Conservation (phyloP, 2,888 invertebrate species). For the Tanytarsus gracilentus region DNA sequence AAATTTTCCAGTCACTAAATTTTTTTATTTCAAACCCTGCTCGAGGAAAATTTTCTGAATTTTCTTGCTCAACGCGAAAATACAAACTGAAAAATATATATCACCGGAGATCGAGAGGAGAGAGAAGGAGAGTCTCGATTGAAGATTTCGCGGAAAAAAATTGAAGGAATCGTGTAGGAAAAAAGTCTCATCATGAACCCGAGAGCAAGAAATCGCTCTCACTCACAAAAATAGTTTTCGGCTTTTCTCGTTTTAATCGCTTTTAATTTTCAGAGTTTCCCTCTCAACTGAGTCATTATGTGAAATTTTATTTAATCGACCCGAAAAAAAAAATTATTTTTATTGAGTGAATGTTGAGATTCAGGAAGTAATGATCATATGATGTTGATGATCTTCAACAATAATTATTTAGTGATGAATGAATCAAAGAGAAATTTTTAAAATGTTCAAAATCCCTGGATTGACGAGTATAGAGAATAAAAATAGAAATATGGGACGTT, state of each 20-base stretch:
- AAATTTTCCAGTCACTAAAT: background rate
- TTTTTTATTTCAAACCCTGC: background rate
- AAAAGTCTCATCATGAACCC: constrained; percentile 13
- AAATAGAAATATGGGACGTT: constrained; percentile 10
- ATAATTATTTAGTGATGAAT: background rate
- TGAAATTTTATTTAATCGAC: too few relatives aligned
- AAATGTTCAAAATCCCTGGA: background rate
- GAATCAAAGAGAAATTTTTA: background rate
- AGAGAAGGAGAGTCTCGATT: background rate
- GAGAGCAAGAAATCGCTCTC: background rate
- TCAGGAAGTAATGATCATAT: too few relatives aligned
- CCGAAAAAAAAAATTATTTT: too few relatives aligned
- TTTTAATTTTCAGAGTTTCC: background rate
- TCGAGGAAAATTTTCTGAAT: background rate
- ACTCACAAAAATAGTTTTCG: constrained; percentile 25
- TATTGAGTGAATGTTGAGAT: too few relatives aligned
- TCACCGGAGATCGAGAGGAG: constrained; percentile 5
- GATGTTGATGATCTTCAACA: too few relatives aligned
- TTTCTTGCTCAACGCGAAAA: constrained; percentile 12
- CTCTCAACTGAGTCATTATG: background rate
- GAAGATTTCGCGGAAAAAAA: constrained; percentile 10
- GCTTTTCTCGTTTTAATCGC: background rate
- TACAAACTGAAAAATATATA: constrained; percentile 14
- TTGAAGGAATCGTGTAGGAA: constrained; percentile 18
- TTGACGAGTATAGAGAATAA: background rate